Base-by-base conservation (phyloP, 1,140 invertebrate genomes). In the Apis dorsata region DNA sequence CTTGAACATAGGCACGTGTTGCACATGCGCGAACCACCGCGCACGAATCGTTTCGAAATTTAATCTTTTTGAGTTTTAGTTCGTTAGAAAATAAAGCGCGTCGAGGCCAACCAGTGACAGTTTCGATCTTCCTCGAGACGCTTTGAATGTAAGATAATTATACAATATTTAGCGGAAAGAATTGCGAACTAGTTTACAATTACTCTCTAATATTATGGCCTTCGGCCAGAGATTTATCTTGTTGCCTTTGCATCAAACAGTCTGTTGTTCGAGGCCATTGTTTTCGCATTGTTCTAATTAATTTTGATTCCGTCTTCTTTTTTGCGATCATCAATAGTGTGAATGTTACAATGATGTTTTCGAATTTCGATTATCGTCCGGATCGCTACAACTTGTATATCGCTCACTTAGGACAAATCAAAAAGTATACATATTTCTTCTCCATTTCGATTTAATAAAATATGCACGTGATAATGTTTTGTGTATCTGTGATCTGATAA, bases 151-250 rank as follows among this genome's bases (percentile, higher is more conserved):
- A 53, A 77, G 57, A 83, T 69, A 72, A 79, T 83, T 79, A 60
- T n/a, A 70, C 1, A n/a, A 70, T 66, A 24, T 83, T 83, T 78
- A 78, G 60, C 81, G 75, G 81, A 17, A 70, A 76, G n/a, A 34
- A 74, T 79, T 62, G 85, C 78, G 85, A 71, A 63, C 71, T 63
- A 84, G 83, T 77, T 82, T 81, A 85, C 85, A 81, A 72, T 86
- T 85, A 88, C 88, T 86, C 68, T 70, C 81, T 72, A 79, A 90
- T 91, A 90, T 89, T 90, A 93, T 92, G 92, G 92, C 92, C 90
- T 88, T 89, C 87, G 83, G 91, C 91, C 91, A 92, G 91, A 85
- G 72, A 82, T 82, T 76, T n/a, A n/a, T 72, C 66, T 51, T 62
- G 63, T 24, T 44, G 2, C 34, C 62, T 44, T 49, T 65, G 28